Percentiles rank a stretch among this genome's conserved stretches.
Conservation (phyloP, 2,797 vertebrate species). For the Acipenser oxyrinchus region DNA sequence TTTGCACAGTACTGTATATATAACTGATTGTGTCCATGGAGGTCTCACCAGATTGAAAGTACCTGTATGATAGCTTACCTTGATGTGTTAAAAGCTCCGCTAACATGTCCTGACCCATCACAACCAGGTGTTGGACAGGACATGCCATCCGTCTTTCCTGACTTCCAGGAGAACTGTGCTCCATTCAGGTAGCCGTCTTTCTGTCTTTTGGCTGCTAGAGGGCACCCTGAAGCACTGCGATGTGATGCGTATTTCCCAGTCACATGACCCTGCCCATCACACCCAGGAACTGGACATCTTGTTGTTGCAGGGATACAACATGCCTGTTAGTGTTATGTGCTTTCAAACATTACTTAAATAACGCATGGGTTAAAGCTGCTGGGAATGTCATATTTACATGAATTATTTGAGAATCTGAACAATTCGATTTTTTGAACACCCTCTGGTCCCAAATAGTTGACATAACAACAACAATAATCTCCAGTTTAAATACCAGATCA, state of each 20-base stretch:
- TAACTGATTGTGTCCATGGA: too few species aligned
- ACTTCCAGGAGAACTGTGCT: slow-evolving; percentile 97
- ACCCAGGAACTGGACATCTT: slow-evolving; percentile 95
- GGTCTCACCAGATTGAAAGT: too few species aligned
- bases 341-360: background rate
- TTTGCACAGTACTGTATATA: too few species aligned
- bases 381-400: too few species aligned
- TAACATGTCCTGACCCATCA: slow-evolving; percentile 94
- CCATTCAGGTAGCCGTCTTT: slow-evolving; percentile 95
- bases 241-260: slow-evolving; percentile 96
- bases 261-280: slow-evolving; percentile 94
- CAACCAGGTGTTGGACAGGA: slow-evolving; percentile 94
- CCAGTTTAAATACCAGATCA: too few species aligned
- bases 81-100: slow-evolving; percentile 96
- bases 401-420: too few species aligned
- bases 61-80: slow-evolving; percentile 60
- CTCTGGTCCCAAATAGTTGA: too few species aligned
- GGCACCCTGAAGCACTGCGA: slow-evolving; percentile 92
- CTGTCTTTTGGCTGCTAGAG: slow-evolving; percentile 90
- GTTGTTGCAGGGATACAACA: slow-evolving; percentile 34
- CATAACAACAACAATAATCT: too few species aligned
- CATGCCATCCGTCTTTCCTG: slow-evolving; percentile 97
- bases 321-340: slow-evolving; percentile 27
- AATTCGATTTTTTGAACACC: too few species aligned
- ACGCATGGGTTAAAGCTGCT: too few species aligned